A percentile compares a stretch with the other conserved stretches of the same genome.
Conservation (phyloP, 2,797 vertebrate species). For the Pipistrellus nathusii region DNA sequence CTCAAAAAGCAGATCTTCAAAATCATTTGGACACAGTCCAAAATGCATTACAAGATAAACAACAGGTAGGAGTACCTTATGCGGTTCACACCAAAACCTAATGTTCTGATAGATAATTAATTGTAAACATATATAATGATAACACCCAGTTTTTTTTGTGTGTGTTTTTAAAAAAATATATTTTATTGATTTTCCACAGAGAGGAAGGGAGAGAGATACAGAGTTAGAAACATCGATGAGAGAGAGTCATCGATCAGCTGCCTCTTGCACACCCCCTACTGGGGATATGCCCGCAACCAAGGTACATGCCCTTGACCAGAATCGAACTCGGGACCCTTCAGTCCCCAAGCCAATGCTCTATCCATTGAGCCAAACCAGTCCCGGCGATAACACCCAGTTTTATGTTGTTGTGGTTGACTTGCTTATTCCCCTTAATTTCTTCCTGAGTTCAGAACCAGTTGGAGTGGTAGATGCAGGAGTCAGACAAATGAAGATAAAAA, state of each 20-base stretch:
- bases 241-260: no score
- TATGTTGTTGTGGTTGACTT: slow-evolving; percentile 20
- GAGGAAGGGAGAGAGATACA: no score
- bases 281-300: no score
- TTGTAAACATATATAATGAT: slow-evolving; percentile 15
- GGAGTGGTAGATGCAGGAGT: background rate
- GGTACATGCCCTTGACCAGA: no score
- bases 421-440: slow-evolving; percentile 6
- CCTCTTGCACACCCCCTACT: no score
- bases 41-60: slow-evolving; percentile 97
- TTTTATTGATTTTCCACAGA: no score
- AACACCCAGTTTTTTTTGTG: background rate
- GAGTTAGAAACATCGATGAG: no score
- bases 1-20: slow-evolving; percentile 96
- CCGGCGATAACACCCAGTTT: background rate
- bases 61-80: slow-evolving; percentile 90
- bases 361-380: no score
- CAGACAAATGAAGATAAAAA: slow-evolving; percentile 54
- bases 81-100: background rate
- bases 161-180: no score
- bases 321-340: no score
- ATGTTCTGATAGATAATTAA: slow-evolving; percentile 16
- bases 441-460: slow-evolving; percentile 9
- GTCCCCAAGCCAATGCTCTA: no score
- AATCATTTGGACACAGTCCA: slow-evolving; percentile 97